Conservation (phyloP, 1,140 invertebrate species). For the Lordiphosa stackelbergi region DNA sequence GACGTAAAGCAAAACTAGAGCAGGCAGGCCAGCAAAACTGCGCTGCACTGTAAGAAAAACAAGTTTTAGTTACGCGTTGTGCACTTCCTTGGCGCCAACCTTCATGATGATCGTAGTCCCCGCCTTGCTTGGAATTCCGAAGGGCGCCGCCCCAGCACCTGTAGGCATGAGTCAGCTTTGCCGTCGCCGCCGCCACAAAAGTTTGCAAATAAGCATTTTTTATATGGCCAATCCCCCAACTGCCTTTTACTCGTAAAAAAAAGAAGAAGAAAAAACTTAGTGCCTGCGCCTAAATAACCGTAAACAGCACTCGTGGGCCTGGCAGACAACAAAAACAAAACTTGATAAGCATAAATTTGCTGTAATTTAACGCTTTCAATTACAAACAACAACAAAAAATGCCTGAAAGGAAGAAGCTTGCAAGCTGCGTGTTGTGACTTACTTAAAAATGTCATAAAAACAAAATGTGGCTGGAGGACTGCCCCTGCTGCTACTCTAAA, state of each 20-base stretch:
- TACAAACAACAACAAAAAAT: constrained; percentile 34
- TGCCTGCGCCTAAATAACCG: constrained; percentile 71
- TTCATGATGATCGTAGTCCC: constrained; percentile 17
- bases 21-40: constrained; percentile 1
- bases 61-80: constrained; percentile 64
- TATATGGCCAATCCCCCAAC: constrained; percentile 53
- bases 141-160: constrained; percentile 32
- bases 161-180: constrained; percentile 65
- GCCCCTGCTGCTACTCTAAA: too few relatives aligned
- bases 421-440: constrained; percentile 61
- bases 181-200: constrained; percentile 57
- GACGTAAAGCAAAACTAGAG: constrained; percentile 16
- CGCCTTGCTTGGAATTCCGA: constrained; percentile 11
- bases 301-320: constrained; percentile 67
- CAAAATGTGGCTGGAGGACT: constrained; percentile 24
- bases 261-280: constrained; percentile 54
- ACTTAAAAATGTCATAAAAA: constrained; percentile 73
- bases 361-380: constrained; percentile 74
- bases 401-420: constrained; percentile 17
- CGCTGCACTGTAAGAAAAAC: constrained; percentile 63
- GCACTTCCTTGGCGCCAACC: constrained; percentile 67
- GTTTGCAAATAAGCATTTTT: constrained; percentile 74
- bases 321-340: constrained; percentile 44
- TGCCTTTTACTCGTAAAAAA: constrained; percentile 33
- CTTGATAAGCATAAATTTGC: constrained; percentile 69